These are phyloP conservation scores for Epicampocera succincta DNA, from an alignment of 2,888 invertebrate species.

Conservation along the genomic window DNA sequence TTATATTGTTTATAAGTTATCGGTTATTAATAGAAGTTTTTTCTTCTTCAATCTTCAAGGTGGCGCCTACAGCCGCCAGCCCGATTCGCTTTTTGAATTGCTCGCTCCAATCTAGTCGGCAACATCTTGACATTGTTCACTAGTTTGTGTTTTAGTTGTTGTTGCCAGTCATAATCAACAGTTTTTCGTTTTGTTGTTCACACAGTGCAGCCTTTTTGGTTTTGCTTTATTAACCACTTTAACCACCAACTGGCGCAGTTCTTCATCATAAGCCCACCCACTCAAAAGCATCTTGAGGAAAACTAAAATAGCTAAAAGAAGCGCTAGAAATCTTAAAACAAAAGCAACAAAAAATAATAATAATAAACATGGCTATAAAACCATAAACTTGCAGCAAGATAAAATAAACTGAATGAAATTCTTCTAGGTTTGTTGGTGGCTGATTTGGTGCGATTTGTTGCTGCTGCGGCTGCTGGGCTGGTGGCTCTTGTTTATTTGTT, in stretches of 20 bases:
- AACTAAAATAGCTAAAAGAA: slow-evolving; percentile 25
- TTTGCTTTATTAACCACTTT: slow-evolving; percentile 29
- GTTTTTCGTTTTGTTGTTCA: background rate
- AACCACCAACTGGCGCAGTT: slow-evolving; percentile 41
- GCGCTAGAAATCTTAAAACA: slow-evolving; percentile 11
- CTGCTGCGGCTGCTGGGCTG: slow-evolving; percentile 27
- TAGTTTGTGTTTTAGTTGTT: background rate
- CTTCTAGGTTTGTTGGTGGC: slow-evolving; percentile 41
- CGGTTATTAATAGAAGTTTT: no score
- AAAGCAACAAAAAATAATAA: no score
- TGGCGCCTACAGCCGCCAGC: background rate
- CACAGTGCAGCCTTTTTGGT: background rate
- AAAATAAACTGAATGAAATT: slow-evolving; percentile 35
- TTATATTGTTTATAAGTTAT: no score
- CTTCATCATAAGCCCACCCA: slow-evolving; percentile 39
- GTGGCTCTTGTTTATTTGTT: slow-evolving; percentile 39
- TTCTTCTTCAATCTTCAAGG: background rate
- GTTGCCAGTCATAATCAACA: background rate
- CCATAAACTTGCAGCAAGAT: background rate
- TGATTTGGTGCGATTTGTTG: slow-evolving; percentile 28
- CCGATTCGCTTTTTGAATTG: background rate
- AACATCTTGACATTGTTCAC: slow-evolving; percentile 34
- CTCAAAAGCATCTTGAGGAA: slow-evolving; percentile 44
- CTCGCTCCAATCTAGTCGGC: background rate
- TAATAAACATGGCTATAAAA: slow-evolving; percentile 44